Base-by-base conservation (phyloP, 2,113 vertebrate species). In the Malurus elegans region DNA sequence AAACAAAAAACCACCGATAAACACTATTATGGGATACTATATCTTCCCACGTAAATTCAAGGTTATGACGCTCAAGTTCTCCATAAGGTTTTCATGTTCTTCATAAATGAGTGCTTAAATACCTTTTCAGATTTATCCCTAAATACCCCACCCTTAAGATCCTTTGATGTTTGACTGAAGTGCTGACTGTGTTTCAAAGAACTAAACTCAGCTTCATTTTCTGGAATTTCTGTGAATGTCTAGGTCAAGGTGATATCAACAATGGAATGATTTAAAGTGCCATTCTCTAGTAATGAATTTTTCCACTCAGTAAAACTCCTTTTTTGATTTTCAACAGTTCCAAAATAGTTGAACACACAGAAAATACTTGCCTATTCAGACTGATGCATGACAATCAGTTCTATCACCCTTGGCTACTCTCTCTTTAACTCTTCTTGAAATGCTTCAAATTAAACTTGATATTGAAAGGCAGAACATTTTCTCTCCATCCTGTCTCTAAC, bases 1-100 rank as follows among this genome's bases (percentile, higher is more conserved):
- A 53, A 61, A 23, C 38, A 44, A 10, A 4, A 12, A 3, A 1
- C 1, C 0, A 29, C 1, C 7, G 18, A 72, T 23, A 15, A 14
- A 1, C 4, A 17, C 3, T 51, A 8, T 53, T 31, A 21, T 5
- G 1, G 11, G 20, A 42, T 50, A 48, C 0, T 44, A 79, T 73
- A 29, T 48, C 60, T 45, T 48, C 76, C 8, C 6, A 45, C 40
- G 45, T 81, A 79, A 87, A 69, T 56, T 73, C 10, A 66, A 20
- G 5, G 6, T 54, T 82, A n/a, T 62, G 34, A 24, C 19, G 38
- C 15, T 42, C 4, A 54, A 67, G 12, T 53, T 28, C 32, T 76
- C 89, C 17, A 34, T 19, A 82, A 79, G 34, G 17, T 44, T 54
- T 89, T 91, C 9, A 85, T 34, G 38, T 14, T 80, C 29, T 60